Percentiles rank a stretch among this genome's conserved stretches.
Conservation (phyloP, 2,113 vertebrate species). For the Pleuronectes platessa region DNA sequence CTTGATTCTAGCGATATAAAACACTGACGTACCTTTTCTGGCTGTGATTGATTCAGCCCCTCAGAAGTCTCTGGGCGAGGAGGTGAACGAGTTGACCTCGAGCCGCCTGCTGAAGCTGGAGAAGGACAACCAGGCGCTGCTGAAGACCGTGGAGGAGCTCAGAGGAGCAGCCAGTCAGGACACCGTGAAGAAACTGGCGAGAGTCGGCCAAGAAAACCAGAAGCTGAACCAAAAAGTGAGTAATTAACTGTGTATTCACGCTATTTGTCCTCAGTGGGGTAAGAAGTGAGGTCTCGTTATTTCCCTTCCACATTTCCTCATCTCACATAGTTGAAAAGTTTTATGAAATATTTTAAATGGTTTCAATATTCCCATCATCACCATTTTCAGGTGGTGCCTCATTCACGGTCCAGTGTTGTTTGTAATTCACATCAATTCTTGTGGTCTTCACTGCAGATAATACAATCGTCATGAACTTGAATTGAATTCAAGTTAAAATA, state of each 20-base stretch:
- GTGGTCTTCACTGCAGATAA: too few relatives aligned
- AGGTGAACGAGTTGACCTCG: slow-evolving; percentile 97
- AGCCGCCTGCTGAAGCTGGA: slow-evolving; percentile 95
- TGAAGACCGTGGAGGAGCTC: slow-evolving; percentile 93
- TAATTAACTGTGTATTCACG: neutral
- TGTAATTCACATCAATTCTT: neutral
- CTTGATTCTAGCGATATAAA: neutral
- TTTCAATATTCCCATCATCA: too few relatives aligned
- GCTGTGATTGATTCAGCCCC: slow-evolving; percentile 78
- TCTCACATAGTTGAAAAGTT: too few relatives aligned
- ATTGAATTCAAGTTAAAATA: too few relatives aligned
- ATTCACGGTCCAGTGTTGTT: neutral
- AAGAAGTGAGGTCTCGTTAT: too few relatives aligned
- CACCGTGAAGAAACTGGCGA: slow-evolving; percentile 83
- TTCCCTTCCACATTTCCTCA: too few relatives aligned
- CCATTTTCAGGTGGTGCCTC: neutral
- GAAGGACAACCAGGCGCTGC: slow-evolving; percentile 96
- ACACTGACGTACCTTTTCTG: slow-evolving; percentile 1
- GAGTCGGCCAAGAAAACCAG: slow-evolving; percentile 92
- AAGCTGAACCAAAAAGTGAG: slow-evolving; percentile 90
- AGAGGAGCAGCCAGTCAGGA: slow-evolving; percentile 82
- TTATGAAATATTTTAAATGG: too few relatives aligned
- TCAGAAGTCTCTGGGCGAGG: slow-evolving; percentile 94
- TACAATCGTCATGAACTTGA: too few relatives aligned
- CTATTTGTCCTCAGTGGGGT: neutral